Evolutionary conservation across 1,140 invertebrate genomes (phyloP), one percentile per base, ranked within the genome.

Genomic region (Belonocnema kinseyi): DNA sequence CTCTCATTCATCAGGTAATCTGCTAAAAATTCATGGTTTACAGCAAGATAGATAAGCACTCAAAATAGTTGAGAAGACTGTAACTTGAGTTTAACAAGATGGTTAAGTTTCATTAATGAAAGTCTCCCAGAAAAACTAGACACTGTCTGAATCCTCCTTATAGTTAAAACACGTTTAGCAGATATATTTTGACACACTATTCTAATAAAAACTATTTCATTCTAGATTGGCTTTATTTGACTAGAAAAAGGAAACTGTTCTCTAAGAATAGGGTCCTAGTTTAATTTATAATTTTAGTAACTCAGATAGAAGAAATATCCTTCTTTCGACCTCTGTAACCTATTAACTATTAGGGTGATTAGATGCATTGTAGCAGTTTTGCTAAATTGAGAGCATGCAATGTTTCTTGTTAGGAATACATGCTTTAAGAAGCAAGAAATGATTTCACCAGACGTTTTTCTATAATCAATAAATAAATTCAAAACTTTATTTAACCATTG

Each of bases 301-400:
- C 26, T 33, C 7, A 26, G 12, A 40, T 16, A n/a, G 40, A 40
- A 16, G 46, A n/a, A 66, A 40, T 66, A 66, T 40, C 16, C n/a
- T 61, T 66, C 40, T 12, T 33, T 66, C 61, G n/a, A 21, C 1
- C 13, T 11, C 12, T 14, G 0, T 14, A 66, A 66, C 61, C 61
- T 46, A 66, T 66, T 66, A 66, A 66, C 61, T 66, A 66, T 66
- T 66, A 46, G 46, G 61, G 33, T 16, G 26, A 40, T 66, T 14
- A 66, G 16, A 40, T 66, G 33, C 61, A 46, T 40, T 66, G 61
- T 40, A 66, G 13, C 40, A 46, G 40, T 46, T n/a, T 46, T 46
- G 40, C 40, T 40, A 66, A n/a, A 66, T 10, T 46, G 40, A 66
- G 46, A 40, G n/a, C 33, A 5, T 40, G n/a, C 16, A 40, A 16